phyloP scores from a whole-genome alignment of 2,888 invertebrate genomes.

The Drosophila neoperkinsi region DNA sequence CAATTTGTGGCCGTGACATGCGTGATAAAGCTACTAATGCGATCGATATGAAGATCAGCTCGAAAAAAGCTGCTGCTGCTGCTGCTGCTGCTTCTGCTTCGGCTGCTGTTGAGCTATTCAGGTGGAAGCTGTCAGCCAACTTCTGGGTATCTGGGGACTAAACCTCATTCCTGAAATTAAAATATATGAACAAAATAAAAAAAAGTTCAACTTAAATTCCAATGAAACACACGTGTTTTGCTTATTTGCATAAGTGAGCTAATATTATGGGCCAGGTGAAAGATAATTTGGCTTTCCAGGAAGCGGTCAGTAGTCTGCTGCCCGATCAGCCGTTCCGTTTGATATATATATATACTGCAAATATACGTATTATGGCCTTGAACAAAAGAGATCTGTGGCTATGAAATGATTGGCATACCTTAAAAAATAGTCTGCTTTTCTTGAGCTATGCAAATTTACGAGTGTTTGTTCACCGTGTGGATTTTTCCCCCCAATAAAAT shows the following conservation, averaged over 20 bases:
- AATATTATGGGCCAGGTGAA: conserved; percentile 41
- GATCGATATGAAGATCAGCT: conserved; percentile 64
- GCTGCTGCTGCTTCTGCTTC: conserved; percentile 17
- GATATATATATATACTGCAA: conserved; percentile 15
- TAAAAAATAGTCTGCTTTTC: conserved; percentile 4
- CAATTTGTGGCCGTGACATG: conserved; percentile 75
- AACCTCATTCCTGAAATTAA: conserved; percentile 28
- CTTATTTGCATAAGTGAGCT: conserved; percentile 31
- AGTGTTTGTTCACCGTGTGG: conserved; percentile 39
- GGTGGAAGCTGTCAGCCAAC: conserved; percentile 43
- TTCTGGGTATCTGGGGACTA: conserved; percentile 25
- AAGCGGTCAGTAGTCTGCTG: conserved; percentile 34
- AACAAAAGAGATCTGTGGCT: conserved; percentile 40
- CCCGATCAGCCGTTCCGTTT: conserved; percentile 17
- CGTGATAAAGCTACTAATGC: conserved; percentile 80
- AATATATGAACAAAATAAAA: not conserved
- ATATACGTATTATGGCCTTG: conserved; percentile 52
- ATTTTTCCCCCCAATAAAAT: conserved; percentile 48
- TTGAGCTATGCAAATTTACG: conserved; percentile 41
- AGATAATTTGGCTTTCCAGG: conserved; percentile 62
- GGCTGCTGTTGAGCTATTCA: conserved; percentile 22
- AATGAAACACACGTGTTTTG: conserved; percentile 48
- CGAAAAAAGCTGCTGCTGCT: conserved; percentile 27
- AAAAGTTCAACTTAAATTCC: conserved; percentile 55
- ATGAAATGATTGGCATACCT: conserved; percentile 39